Conservation (phyloP, 2,113 vertebrate species). For the Megaleporinus macrocephalus region DNA sequence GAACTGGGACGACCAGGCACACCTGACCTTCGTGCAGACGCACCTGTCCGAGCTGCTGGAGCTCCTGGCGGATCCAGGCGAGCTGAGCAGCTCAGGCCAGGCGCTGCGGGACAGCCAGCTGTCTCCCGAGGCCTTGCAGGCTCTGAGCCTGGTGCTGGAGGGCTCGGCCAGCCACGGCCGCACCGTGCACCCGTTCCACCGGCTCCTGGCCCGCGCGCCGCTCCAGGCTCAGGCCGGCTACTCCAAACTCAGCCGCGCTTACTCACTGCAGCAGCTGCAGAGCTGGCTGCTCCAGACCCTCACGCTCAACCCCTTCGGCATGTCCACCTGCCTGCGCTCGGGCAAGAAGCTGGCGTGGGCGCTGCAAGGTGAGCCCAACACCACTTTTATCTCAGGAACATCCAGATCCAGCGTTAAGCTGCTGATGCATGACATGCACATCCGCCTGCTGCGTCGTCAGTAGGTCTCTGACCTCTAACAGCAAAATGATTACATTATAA, state of each 20-base stretch:
- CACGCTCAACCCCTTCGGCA: conserved; percentile 85
- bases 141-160: conserved; percentile 89
- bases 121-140: conserved; percentile 79
- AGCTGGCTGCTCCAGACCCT: conserved; percentile 83
- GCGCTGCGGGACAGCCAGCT: conserved; percentile 76
- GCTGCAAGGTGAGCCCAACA: conserved; percentile 82
- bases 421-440: too few relatives aligned
- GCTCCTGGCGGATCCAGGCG: conserved; percentile 88
- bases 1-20: conserved; percentile 96
- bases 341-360: conserved; percentile 93
- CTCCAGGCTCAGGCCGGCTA: conserved; percentile 82
- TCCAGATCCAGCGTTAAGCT: not conserved
- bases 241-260: conserved; percentile 76
- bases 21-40: conserved; percentile 84
- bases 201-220: conserved; percentile 82
- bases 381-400: not conserved
- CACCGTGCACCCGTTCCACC: conserved; percentile 79
- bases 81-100: conserved; percentile 82
- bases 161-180: conserved; percentile 73
- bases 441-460: too few relatives aligned
- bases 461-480: too few relatives aligned
- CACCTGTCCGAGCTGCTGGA: conserved; percentile 88
- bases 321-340: conserved; percentile 84
- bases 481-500: too few relatives aligned
- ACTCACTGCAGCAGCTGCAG: conserved; percentile 84